These are phyloP conservation scores for Apostichopus californicus DNA, from an alignment of 35 echinoderm and acorn worm genomes.

Conservation along the genomic window DNA sequence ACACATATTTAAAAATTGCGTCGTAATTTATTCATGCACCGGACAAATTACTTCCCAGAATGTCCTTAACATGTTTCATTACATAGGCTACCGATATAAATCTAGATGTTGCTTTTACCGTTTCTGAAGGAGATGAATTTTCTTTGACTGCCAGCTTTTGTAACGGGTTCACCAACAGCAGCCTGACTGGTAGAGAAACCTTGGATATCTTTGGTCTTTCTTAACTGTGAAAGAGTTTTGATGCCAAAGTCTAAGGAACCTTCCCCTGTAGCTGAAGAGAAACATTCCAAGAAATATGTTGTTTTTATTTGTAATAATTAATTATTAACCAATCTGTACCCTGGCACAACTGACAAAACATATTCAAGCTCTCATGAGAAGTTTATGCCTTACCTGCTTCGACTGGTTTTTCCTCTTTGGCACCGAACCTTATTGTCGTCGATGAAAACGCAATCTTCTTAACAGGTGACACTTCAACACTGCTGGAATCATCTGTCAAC, in stretches of 20 bases:
- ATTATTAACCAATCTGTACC: too few species aligned
- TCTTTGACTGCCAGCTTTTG: background rate
- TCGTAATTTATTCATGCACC: too few species aligned
- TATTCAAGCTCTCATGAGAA: background rate
- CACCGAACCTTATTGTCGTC: background rate
- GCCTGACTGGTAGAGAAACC: background rate
- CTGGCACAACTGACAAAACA: too few species aligned
- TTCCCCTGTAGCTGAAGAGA: background rate
- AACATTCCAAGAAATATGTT: too few species aligned
- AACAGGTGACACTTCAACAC: slow-evolving; percentile 28
- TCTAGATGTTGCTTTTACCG: background rate
- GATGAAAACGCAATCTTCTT: slow-evolving; percentile 1
- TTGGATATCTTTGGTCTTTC: background rate
- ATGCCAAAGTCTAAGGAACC: slow-evolving; percentile 6
- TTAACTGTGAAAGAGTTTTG: slow-evolving; percentile 27
- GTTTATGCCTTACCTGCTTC: background rate
- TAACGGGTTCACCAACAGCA: background rate
- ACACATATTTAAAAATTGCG: too few species aligned
- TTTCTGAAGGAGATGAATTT: background rate
- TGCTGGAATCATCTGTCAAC: background rate
- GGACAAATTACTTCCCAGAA: too few species aligned
- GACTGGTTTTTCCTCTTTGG: background rate
- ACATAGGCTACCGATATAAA: too few species aligned
- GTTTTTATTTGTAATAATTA: too few species aligned
- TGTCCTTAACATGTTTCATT: too few species aligned